Evolutionary conservation across 2,113 vertebrate species (phyloP), one percentile per base, ranked within the genome.

Genomic region (Oncorhynchus kisutch): DNA sequence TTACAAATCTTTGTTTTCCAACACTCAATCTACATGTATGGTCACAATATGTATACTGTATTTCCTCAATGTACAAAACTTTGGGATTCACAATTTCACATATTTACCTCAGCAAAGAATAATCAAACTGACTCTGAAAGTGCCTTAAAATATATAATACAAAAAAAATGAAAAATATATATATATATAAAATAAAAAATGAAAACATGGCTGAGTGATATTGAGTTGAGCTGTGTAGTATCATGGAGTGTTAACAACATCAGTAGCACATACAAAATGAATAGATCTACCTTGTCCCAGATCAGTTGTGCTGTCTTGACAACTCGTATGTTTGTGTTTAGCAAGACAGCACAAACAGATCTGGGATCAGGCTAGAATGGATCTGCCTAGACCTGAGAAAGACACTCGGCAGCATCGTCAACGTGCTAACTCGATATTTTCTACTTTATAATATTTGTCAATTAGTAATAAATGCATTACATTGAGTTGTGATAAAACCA

Each of bases 191-290:
- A 45, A 39, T 25, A 39, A 9, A 9, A 39, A 9, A 39, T 9
- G 2, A 45, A 45, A 67, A 31, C 39, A 45, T 45, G 16, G 8
- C 62, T 14, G 14, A 29, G 27, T 25, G 4, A 11, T 59, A 60
- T 13, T 60, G 29, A 20, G 29, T 72, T 1, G 31, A 31, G 27
- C 65, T 22, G 59, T 24, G n/a, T 39, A 34, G n/a, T 39, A 34
- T 60, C 9, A 72, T 3, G 27, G 27, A 60, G 3, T 67, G 62
- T 24, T 73, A 14, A 71, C 22, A 1, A 5, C 79, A 70, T 85
- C 80, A 85, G 82, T 77, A 86, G 84, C 80, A 62, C 85, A 64
- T 77, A 81, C 62, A 81, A 60, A 6, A 48, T 39, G 74, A 84
- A 75, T 62, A 80, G 60, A 80, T 45, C 8, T 74, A 45, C 39